These are phyloP conservation scores for Philhelius pedissequus DNA, from an alignment of 2,888 invertebrate species.

Conservation along the genomic window DNA sequence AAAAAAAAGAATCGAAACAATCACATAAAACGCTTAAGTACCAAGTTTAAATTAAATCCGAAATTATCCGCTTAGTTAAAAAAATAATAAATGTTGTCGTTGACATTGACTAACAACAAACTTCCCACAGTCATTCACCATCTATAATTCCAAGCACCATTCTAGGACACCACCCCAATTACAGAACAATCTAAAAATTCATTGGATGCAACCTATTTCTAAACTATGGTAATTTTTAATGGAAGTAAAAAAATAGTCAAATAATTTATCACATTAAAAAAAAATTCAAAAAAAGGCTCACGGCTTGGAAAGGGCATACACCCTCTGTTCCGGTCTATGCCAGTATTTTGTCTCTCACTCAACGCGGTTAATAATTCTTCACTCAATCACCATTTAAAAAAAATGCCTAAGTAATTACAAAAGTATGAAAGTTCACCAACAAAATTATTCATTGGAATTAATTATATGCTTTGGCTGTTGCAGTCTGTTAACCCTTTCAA, in stretches of 20 bases:
- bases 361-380: constrained; percentile 31
- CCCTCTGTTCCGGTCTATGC: background rate
- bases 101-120: background rate
- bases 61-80: no score
- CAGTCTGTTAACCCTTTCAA: constrained; percentile 39
- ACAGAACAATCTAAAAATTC: constrained; percentile 37
- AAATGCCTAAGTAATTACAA: constrained; percentile 15
- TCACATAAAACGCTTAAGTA: no score
- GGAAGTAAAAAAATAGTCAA: constrained; percentile 49
- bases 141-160: background rate
- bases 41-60: no score
- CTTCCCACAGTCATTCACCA: constrained; percentile 32
- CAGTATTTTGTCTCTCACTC: background rate
- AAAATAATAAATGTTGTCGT: no score
- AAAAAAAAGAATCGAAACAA: no score
- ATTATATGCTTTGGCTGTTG: constrained; percentile 22
- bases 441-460: constrained; percentile 25
- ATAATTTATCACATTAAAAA: constrained; percentile 36
- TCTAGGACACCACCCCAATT: background rate
- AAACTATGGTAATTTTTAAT: constrained; percentile 61
- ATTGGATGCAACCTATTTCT: constrained; percentile 58
- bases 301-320: constrained; percentile 4
- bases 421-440: constrained; percentile 23
- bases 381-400: constrained; percentile 34
- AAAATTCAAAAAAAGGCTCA: background rate